Base-by-base conservation (phyloP, 2,888 invertebrate species). In the Pristionchus arcanus region DNA sequence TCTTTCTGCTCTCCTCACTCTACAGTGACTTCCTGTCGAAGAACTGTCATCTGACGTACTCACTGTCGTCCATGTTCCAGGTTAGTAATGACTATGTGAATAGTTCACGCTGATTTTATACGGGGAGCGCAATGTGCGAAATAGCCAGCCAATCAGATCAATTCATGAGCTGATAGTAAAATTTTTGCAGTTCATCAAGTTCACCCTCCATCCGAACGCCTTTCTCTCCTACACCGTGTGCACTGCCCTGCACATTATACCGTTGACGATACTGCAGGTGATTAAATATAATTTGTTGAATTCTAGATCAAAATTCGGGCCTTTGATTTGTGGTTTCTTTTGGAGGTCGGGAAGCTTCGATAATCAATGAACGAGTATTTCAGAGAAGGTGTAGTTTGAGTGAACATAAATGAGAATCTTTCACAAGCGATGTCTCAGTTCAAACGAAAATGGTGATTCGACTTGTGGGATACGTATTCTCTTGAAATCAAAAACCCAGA, bases 1-100 rank as follows among this genome's bases (percentile, higher is more conserved):
- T 91, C 59, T 93, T 92, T 85, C 83, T 93, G 7, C 90, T 90
- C n/a, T 90, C 91, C 74, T 91, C 92, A 15, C 89, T 93, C 16
- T 91, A 92, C 81, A 74, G 91, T n/a, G 90, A 92, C 34, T 92
- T 92, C 68, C 90, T 93, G 13, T 90, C 81, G 21, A 49, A 55
- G 13, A 55, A 88, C 34, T 88, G 87, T 42, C 87, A 88, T 31
- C 74, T 88, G n/a, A 25, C 53, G 16, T 88, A 74, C 55, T 74
- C 87, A 16, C 37, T 88, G 25, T 74, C 87, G 9, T 88, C 87
- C 11, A 42, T 88, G 25, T 88, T 88, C 74, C 87, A 88, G 42
- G 87, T 74, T 11, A 9, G 66, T 85, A 1, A 9, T 9, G 42
- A 49, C n/a, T 49, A 49, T 49, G 0, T 11, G 7, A 49, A 49